Percentiles rank a stretch among this genome's conserved stretches.
Conservation (phyloP, 2,888 invertebrate genomes). For the Euplexia lucipara region DNA sequence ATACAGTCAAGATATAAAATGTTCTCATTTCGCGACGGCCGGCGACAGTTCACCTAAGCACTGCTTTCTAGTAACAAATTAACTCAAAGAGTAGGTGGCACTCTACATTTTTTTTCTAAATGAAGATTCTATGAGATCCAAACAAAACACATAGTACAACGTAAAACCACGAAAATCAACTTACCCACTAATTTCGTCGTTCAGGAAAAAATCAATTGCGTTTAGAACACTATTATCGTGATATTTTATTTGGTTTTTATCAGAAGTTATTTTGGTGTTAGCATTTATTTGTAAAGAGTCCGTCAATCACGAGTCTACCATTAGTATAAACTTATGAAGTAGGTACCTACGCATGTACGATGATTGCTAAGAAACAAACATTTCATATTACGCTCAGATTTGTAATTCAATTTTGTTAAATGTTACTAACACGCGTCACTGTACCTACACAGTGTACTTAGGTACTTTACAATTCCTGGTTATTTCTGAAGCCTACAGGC, state of each 20-base stretch:
- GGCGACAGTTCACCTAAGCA: slow-evolving; percentile 6
- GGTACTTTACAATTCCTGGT: slow-evolving; percentile 13
- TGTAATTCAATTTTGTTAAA: slow-evolving; percentile 11
- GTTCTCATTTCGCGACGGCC: slow-evolving; percentile 43
- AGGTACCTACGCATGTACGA: slow-evolving; percentile 31
- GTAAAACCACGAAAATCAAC: not conserved
- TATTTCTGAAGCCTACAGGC: slow-evolving; percentile 8
- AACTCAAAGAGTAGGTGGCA: not conserved
- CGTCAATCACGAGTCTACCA: slow-evolving; percentile 40
- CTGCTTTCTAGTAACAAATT: slow-evolving; percentile 24
- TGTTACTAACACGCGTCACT: slow-evolving; percentile 14
- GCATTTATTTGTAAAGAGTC: slow-evolving; percentile 44
- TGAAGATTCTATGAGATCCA: not conserved
- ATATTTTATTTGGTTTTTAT: slow-evolving; percentile 38
- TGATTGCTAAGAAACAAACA: slow-evolving; percentile 40
- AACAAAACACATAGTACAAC: no score
- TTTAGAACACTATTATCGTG: slow-evolving; percentile 28
- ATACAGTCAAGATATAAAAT: slow-evolving; percentile 54
- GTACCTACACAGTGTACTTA: not conserved
- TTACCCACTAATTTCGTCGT: not conserved
- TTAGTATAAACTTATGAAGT: slow-evolving; percentile 47
- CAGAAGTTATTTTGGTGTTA: slow-evolving; percentile 37
- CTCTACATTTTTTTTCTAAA: not conserved
- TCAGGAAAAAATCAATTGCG: slow-evolving; percentile 8
- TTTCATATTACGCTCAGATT: slow-evolving; percentile 16